These are phyloP conservation scores for Cygnus atratus DNA, from an alignment of 2,113 vertebrate species.

Conservation along the genomic window DNA sequence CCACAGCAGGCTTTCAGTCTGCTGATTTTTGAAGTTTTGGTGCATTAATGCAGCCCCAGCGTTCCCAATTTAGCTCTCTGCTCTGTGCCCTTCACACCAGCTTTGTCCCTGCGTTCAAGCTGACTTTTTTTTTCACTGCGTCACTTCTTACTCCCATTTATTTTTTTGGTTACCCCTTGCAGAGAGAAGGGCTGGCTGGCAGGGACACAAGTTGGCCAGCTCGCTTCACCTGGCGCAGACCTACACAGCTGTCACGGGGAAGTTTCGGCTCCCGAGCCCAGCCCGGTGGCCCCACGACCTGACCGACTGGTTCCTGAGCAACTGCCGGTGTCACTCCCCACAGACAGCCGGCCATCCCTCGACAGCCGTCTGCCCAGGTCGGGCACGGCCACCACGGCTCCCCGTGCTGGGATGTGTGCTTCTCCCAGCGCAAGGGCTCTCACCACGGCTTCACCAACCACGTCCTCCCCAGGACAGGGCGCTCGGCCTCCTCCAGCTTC, in stretches of 20 bases:
- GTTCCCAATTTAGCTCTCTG: conserved; percentile 17
- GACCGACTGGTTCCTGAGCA: conserved; percentile 19
- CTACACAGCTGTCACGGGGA: not conserved
- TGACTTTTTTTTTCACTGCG: not conserved
- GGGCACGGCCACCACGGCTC: not conserved
- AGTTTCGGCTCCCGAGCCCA: not conserved
- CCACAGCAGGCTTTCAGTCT: conserved; percentile 26
- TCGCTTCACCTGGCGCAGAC: conserved; percentile 1
- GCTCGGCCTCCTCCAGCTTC: not conserved
- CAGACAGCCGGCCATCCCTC: not conserved
- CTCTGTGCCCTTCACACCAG: not conserved
- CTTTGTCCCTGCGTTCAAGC: not conserved
- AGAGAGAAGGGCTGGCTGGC: not conserved
- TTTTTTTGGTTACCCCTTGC: not conserved
- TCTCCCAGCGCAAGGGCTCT: not conserved
- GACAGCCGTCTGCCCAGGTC: not conserved
- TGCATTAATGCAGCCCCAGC: not conserved
- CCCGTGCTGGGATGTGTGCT: not conserved
- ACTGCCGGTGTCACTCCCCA: not conserved
- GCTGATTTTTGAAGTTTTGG: conserved; percentile 37
- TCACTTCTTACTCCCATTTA: conserved; percentile 9
- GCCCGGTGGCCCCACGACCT: not conserved
- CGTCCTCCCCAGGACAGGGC: not conserved
- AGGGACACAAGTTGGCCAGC: conserved; percentile 2
- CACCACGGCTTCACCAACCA: not conserved